phyloP scores from a whole-genome alignment of 2,113 vertebrate genomes.

The Hyla sarda region DNA sequence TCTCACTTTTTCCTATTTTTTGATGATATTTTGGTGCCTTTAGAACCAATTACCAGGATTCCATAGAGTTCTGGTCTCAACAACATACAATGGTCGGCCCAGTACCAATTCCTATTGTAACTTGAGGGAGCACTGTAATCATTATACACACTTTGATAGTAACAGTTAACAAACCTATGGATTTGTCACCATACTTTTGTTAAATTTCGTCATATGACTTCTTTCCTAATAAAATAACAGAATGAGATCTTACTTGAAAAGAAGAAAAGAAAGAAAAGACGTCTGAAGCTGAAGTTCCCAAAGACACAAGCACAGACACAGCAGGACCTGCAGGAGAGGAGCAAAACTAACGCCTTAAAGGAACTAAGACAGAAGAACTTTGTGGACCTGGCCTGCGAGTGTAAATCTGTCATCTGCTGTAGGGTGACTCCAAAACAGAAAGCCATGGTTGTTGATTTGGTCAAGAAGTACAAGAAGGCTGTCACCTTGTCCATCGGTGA shows the following conservation, averaged over 20 bases:
- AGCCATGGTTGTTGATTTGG: conserved; percentile 93
- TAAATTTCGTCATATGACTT: neutral
- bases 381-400: conserved; percentile 94
- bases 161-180: too few relatives aligned
- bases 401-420: conserved; percentile 93
- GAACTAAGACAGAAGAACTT: conserved; percentile 90
- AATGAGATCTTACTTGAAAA: conserved; percentile 98
- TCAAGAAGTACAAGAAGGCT: conserved; percentile 96
- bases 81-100: too few relatives aligned
- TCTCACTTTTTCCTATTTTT: too few relatives aligned
- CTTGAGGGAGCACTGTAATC: too few relatives aligned
- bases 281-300: conserved; percentile 83
- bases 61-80: too few relatives aligned
- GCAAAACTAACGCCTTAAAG: conserved; percentile 78
- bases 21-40: too few relatives aligned
- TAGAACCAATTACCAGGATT: too few relatives aligned
- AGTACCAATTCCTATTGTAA: too few relatives aligned
- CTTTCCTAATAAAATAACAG: conserved; percentile 66
- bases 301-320: conserved; percentile 71
- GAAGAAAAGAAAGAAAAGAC: conserved; percentile 85
- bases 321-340: conserved; percentile 73
- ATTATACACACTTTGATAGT: too few relatives aligned
- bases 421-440: conserved; percentile 96
- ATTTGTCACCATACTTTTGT: too few relatives aligned
- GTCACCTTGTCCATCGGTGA: conserved; percentile 95